Base-by-base conservation (phyloP, 2,797 vertebrate genomes). In the Naso thynnoides region DNA sequence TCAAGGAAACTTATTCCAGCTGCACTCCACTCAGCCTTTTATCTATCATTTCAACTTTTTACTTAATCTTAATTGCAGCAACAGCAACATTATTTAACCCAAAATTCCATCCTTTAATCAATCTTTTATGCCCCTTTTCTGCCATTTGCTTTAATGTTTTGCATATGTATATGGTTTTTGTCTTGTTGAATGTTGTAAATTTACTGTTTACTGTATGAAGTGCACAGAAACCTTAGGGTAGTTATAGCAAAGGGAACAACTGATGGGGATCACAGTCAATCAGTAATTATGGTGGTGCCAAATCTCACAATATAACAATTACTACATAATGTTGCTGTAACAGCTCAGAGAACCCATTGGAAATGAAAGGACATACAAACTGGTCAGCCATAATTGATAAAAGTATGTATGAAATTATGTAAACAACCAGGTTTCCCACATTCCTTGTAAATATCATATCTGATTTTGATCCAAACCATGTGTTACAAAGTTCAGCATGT, bases 21-120 rank as follows among this genome's bases (percentile, higher is more conserved):
- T 11, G 21, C 24, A 62, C 45, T 49, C 14, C 14, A 67, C 74
- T 62, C 23, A 58, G 3, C 6, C 41, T 56, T 78, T 73, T 59
- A 58, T 61, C 21, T 48, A 50, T 39, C 38, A 69, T 60, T 74
- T 31, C 6, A 71, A 31, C 24, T 45, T 4, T 59, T 23, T 59
- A 56, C 64, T 64, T 9, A 27, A 26, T 23, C n/a, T 23, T 60
- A 39, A 9, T 57, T 50, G n/a, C 29, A 18, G 49, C 57, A 42
- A 49, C 21, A 57, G 33, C 6, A 47, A 39, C 50, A 80, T 39
- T 36, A 29, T 57, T 68, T 60, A 38, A 49, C 26, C 14, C 8
- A 6, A 54, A 57, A 66, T 44, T 44, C 14, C 1, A 73, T 60
- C 23, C 65, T 45, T 55, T n/a, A 61, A 72, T 52, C 19, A 62